Conservation (phyloP, 2,113 vertebrate genomes). For the Nycticorax nycticorax region DNA sequence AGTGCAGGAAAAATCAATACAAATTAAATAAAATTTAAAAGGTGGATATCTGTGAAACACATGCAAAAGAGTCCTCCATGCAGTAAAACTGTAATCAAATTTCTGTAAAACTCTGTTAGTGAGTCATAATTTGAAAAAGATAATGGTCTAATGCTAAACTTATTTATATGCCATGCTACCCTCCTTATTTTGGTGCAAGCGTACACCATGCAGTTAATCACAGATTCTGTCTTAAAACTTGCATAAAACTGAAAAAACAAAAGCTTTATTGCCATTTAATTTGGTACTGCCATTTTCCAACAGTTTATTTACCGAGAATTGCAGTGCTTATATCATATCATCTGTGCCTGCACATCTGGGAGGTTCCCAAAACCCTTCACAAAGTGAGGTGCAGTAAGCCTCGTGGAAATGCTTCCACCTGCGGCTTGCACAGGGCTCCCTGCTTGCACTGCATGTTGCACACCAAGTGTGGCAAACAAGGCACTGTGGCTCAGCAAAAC, state of each 20-base stretch:
- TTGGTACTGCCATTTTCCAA: background rate
- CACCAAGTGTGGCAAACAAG: fast-evolving
- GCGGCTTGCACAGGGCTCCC: background rate
- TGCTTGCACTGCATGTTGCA: background rate
- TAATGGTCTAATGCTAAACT: background rate
- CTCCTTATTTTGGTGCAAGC: background rate
- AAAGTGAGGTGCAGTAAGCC: background rate
- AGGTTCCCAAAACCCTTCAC: background rate
- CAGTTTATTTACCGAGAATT: constrained; percentile 5
- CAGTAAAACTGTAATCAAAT: constrained; percentile 36
- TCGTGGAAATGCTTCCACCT: background rate
- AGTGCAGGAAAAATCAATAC: constrained; percentile 51
- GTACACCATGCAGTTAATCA: background rate
- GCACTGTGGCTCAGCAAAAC: background rate
- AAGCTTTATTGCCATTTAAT: constrained; percentile 40
- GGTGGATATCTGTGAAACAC: constrained; percentile 39
- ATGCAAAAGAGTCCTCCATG: background rate
- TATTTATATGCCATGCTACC: background rate
- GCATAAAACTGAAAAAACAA: constrained; percentile 35
- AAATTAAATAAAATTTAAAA: constrained; percentile 71
- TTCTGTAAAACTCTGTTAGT: constrained; percentile 18
- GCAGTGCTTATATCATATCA: background rate
- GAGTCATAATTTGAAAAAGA: constrained; percentile 31
- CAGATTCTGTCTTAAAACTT: constrained; percentile 14
- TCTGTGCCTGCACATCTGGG: background rate